Percentiles rank a stretch among this genome's conserved stretches.
Evolutionary conservation across 2,113 vertebrate genomes (phyloP).

Genomic region (Ctenomys sociabilis): DNA sequence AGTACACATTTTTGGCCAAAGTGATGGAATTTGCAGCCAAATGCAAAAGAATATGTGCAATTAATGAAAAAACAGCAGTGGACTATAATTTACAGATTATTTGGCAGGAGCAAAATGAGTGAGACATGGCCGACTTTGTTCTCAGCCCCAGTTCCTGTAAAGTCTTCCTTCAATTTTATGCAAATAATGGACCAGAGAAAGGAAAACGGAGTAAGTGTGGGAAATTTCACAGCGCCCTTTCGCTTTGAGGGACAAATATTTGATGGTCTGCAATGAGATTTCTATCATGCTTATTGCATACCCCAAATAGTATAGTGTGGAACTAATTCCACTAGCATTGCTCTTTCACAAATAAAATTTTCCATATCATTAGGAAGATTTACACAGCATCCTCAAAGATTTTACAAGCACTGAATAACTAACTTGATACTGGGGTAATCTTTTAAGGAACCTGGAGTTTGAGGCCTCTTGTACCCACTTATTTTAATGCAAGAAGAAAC

Average conservation of each 20-base stretch:
- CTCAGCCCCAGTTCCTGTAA: constrained; percentile 62
- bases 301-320: not conserved
- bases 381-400: constrained; percentile 53
- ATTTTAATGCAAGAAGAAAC: not conserved
- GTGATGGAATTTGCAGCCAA: constrained; percentile 80
- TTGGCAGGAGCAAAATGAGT: constrained; percentile 75
- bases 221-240: constrained; percentile 38
- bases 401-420: not conserved
- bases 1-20: constrained; percentile 83
- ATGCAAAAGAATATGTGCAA: constrained; percentile 83
- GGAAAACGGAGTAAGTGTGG: not conserved
- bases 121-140: constrained; percentile 76
- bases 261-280: not conserved
- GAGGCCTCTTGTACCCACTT: not conserved
- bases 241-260: constrained; percentile 52
- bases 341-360: constrained; percentile 16
- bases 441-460: not conserved
- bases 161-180: constrained; percentile 67
- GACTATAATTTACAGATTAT: constrained; percentile 83
- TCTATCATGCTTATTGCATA: not conserved
- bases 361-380: constrained; percentile 55
- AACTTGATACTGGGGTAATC: not conserved
- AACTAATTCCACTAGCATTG: not conserved
- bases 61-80: constrained; percentile 80
- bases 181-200: constrained; percentile 55